Evolutionary conservation across 2,888 invertebrate species (phyloP), one percentile per base, ranked within the genome.

Genomic region (Brachyptera risi): DNA sequence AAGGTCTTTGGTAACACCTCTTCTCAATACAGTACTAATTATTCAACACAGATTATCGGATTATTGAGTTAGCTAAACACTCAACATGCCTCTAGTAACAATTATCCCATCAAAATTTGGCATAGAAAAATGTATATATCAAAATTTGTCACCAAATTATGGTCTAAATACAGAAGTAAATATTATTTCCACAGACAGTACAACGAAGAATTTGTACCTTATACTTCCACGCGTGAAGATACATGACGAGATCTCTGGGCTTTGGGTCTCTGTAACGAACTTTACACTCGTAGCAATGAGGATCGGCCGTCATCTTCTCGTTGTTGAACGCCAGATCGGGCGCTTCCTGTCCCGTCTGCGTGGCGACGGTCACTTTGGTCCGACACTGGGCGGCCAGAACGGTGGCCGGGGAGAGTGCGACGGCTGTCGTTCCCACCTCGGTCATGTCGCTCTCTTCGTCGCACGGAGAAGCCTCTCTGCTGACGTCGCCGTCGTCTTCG

Each of bases 191-290:
- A n/a, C n/a, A n/a, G n/a, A n/a, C n/a, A n/a, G n/a, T n/a, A n/a
- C n/a, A n/a, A n/a, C n/a, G n/a, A n/a, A n/a, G n/a, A n/a, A n/a
- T n/a, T n/a, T 47, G 73, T 73, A 90, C 90, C 83, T 86, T 87
- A 75, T 93, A 93, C 71, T 91, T 91, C 90, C 92, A 92, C 27
- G 96, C 96, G 76, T 97, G 97, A 47, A 97, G 83, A 76, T 93
- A 97, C 92, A 97, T 94, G 68, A 96, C 88, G 63, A 97, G 83
- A 75, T 96, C 94, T 68, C 90, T 85, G 0, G 93, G 92, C 65
- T 90, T 85, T 0, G 97, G 96, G 76, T 97, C 96, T 66, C 91
- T 81, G 78, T 92, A 96, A 63, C 90, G 83, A 62, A 92, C 90
- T 76, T 92, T 92, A 77, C 96, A 97, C 76, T 95, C 93, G 74